Conservation (phyloP, 1,140 invertebrate genomes). For the Diachasma alloeum region DNA sequence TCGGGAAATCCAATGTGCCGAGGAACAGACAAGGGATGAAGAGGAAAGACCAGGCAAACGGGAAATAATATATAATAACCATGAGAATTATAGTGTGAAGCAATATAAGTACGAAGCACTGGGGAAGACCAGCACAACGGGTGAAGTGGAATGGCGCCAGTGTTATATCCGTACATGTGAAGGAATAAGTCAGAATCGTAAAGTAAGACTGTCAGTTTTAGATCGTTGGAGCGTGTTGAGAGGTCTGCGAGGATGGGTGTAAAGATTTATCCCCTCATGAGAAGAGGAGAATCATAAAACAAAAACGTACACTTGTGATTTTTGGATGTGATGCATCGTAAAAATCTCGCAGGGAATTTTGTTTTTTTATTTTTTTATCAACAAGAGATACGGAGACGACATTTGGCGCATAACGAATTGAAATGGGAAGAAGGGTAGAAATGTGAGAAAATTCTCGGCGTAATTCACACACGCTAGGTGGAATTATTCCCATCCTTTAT, state of each 20-base stretch:
- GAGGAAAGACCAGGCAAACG: background rate
- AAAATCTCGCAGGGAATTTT: background rate
- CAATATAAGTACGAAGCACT: background rate
- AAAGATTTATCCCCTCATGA: background rate
- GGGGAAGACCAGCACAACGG: background rate
- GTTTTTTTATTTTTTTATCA: background rate
- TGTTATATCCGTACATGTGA: background rate
- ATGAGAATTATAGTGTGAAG: background rate
- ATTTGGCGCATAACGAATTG: background rate
- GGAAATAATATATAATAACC: background rate
- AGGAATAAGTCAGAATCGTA: slow-evolving; percentile 12
- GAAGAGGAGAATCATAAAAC: background rate
- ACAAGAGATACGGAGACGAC: background rate
- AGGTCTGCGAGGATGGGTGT: background rate
- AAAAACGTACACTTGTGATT: background rate
- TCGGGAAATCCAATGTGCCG: background rate
- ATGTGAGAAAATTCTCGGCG: background rate
- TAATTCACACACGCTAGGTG: background rate
- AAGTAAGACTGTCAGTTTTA: slow-evolving; percentile 27
- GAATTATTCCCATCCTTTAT: background rate
- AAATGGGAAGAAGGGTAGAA: background rate
- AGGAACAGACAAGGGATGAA: background rate
- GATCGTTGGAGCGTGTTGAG: background rate
- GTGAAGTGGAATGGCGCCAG: background rate
- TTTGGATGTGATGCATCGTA: background rate